Conservation (phyloP, 1,140 invertebrate genomes). For the Monomorium pharaonis region DNA sequence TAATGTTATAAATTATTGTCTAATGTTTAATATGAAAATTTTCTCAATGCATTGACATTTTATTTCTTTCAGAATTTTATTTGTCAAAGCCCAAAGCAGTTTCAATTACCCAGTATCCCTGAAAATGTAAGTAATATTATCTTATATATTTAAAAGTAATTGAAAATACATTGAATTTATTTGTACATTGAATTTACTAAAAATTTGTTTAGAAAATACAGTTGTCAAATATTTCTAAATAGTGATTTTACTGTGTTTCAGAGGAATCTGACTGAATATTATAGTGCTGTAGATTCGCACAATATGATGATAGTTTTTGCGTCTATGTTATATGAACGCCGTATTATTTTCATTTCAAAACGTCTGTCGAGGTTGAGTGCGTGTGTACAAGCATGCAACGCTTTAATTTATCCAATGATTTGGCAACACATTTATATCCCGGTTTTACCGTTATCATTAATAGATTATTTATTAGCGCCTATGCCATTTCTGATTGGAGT, state of each 20-base stretch:
- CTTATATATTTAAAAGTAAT: conserved; percentile 77
- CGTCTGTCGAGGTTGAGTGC: conserved; percentile 94
- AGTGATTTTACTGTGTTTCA: conserved; percentile 83
- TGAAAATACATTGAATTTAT: background rate
- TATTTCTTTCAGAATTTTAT: conserved; percentile 89
- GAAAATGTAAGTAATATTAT: conserved; percentile 93
- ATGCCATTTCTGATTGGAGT: conserved; percentile 99
- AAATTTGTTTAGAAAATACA: background rate
- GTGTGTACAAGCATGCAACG: conserved; percentile 97
- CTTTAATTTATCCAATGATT: conserved; percentile 97
- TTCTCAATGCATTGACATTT: conserved; percentile 14
- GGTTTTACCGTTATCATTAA: conserved; percentile 93
- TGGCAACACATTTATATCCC: conserved; percentile 99
- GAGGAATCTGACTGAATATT: conserved; percentile 98
- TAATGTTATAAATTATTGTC: background rate
- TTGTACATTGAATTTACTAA: conserved; percentile 29
- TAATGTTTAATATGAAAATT: background rate
- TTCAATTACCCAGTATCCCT: conserved; percentile 95
- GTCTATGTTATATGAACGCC: conserved; percentile 95
- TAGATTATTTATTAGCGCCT: conserved; percentile 96
- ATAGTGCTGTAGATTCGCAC: conserved; percentile 95
- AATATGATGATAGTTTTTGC: conserved; percentile 98
- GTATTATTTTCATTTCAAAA: conserved; percentile 95
- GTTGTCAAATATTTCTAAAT: conserved; percentile 21
- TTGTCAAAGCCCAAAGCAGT: conserved; percentile 91